These are phyloP conservation scores for Alloplasta piceator DNA, from an alignment of 2,888 invertebrate genomes.

Conservation along the genomic window DNA sequence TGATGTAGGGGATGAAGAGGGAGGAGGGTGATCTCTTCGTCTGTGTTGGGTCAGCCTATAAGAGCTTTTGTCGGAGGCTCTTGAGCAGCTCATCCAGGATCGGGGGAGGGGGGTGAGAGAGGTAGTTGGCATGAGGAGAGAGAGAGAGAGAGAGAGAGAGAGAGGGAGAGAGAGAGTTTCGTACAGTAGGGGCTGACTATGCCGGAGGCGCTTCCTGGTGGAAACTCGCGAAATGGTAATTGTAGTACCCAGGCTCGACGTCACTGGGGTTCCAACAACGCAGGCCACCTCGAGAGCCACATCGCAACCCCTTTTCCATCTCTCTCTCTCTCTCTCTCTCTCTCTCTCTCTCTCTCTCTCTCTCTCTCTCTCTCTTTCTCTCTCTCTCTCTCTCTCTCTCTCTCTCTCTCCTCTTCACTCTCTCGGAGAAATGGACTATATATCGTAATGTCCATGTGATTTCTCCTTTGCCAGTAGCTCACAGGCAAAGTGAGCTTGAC, in stretches of 20 bases:
- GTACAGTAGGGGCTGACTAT: slow-evolving; percentile 74
- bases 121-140: background rate
- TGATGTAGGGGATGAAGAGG: slow-evolving; percentile 65
- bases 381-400: too few species aligned
- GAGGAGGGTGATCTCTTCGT: slow-evolving; percentile 55
- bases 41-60: slow-evolving; percentile 75
- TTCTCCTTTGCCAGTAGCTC: background rate
- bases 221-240: slow-evolving; percentile 77
- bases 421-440: too few species aligned
- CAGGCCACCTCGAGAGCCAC: slow-evolving; percentile 49
- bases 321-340: slow-evolving; percentile 6
- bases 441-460: background rate
- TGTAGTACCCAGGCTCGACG: slow-evolving; percentile 76
- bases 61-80: slow-evolving; percentile 64
- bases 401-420: too few species aligned
- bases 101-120: background rate
- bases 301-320: slow-evolving; percentile 50
- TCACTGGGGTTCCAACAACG: slow-evolving; percentile 50
- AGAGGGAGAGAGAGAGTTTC: slow-evolving; percentile 16
- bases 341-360: background rate
- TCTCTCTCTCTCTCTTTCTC: background rate
- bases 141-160: slow-evolving; percentile 1
- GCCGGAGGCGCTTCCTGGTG: slow-evolving; percentile 67
- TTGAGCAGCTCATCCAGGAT: slow-evolving; percentile 56
- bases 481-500: background rate